phyloP scores from a whole-genome alignment of 2,797 vertebrate genomes.

The Lemur catta region DNA sequence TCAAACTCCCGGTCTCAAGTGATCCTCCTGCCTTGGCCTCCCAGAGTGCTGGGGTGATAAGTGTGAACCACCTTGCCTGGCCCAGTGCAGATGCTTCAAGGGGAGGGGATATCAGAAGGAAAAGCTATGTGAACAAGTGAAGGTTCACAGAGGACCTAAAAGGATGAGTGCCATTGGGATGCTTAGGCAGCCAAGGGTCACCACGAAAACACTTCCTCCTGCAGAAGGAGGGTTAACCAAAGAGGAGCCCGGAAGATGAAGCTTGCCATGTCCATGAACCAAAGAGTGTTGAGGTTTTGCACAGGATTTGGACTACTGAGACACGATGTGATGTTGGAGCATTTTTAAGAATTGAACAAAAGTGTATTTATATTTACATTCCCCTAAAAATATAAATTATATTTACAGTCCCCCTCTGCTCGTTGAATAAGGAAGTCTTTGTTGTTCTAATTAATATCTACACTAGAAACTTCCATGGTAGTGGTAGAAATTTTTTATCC shows the following conservation, averaged over 20 bases:
- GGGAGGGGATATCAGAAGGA: background rate
- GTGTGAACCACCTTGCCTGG: background rate
- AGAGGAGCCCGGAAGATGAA: background rate
- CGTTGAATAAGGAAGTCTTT: background rate
- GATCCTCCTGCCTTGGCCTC: background rate
- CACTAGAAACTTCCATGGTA: background rate
- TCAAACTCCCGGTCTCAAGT: background rate
- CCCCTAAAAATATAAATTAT: background rate
- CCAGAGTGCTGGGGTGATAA: background rate
- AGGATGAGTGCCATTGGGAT: fast-evolving
- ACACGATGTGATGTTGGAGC: too few relatives aligned
- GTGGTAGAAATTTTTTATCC: background rate
- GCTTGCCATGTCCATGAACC: background rate
- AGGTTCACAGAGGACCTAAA: background rate
- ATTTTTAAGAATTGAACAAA: background rate
- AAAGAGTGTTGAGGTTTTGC: background rate
- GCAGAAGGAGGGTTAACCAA: background rate
- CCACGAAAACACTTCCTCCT: background rate
- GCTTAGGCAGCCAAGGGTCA: background rate
- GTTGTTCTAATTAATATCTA: background rate
- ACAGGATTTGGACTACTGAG: background rate
- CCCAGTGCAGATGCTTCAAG: background rate
- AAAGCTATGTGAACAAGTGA: background rate
- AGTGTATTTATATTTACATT: background rate
- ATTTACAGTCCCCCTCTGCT: background rate